These are phyloP conservation scores for Corticium candelabrum DNA, from an alignment of 37 sponge, comb jelly and placozoan species.

Conservation along the genomic window DNA sequence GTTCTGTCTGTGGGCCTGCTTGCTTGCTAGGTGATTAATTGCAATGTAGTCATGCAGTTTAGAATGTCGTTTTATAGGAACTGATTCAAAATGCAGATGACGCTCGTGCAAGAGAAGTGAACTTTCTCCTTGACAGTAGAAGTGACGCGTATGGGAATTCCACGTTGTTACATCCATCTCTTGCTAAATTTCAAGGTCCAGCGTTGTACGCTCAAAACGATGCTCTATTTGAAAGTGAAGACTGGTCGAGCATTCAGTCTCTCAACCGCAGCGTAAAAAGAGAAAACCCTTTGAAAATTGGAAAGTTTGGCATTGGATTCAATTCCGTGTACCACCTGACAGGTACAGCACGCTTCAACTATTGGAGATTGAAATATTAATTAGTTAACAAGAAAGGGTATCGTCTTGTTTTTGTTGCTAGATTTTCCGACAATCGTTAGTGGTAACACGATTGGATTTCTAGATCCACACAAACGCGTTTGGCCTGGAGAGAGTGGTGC, in stretches of 20 bases:
- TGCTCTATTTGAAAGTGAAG: neutral
- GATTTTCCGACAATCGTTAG: neutral
- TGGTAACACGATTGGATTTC: neutral
- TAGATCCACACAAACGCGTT: constrained; percentile 5
- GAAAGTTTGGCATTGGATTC: constrained; percentile 1
- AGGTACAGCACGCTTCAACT: neutral
- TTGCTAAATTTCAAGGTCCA: neutral
- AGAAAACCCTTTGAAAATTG: neutral
- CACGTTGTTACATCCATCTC: neutral
- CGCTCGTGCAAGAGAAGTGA: constrained; percentile 61
- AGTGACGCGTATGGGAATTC: neutral
- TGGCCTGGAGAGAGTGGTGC: constrained; percentile 1
- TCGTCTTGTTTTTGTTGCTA: neutral
- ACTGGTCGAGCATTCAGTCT: neutral
- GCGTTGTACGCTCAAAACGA: constrained; percentile 6
- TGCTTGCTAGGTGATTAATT: too few relatives aligned
- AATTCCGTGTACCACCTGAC: constrained; percentile 9
- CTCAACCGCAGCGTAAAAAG: neutral
- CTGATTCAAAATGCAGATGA: constrained; percentile 88
- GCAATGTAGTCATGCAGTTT: too few relatives aligned
- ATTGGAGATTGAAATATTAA: neutral
- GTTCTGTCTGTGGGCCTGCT: too few relatives aligned
- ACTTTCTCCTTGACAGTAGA: constrained; percentile 50
- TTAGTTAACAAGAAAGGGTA: too few relatives aligned
- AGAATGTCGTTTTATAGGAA: constrained; percentile 54